Conservation (phyloP, 2,888 invertebrate species). For the Archips crataeganus region DNA sequence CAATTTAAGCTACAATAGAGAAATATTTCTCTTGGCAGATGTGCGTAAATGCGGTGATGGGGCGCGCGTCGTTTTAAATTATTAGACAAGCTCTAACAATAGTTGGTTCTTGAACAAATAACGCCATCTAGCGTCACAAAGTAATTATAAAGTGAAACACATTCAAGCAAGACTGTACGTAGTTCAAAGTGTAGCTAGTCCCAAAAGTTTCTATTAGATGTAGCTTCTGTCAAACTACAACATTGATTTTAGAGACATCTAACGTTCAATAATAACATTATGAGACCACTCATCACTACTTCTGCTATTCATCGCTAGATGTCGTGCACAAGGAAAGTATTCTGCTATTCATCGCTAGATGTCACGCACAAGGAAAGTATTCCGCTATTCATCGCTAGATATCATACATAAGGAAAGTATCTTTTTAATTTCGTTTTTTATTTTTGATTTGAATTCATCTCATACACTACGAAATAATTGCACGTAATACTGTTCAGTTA, state of each 20-base stretch:
- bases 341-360: background rate
- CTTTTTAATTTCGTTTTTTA: no score
- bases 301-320: background rate
- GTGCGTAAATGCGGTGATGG: no score
- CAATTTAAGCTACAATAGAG: no score
- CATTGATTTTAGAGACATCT: conserved; percentile 2
- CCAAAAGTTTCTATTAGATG: background rate
- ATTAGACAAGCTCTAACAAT: no score
- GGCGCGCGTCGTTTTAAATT: no score
- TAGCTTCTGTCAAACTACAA: background rate
- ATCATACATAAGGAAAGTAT: no score
- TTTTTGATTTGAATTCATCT: no score
- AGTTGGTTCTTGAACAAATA: background rate
- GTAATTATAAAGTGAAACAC: background rate
- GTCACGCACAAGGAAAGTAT: no score
- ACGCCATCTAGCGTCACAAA: background rate
- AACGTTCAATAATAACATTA: background rate
- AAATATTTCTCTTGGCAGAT: no score
- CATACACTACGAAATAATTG: no score
- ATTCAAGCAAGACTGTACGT: background rate
- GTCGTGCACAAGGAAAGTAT: background rate
- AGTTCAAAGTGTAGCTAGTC: background rate
- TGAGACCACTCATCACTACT: background rate
- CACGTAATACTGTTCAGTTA: no score
- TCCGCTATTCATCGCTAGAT: background rate